Evolutionary conservation across 2,797 vertebrate genomes (phyloP).

Genomic region (Acrocephalus scirpaceus): DNA sequence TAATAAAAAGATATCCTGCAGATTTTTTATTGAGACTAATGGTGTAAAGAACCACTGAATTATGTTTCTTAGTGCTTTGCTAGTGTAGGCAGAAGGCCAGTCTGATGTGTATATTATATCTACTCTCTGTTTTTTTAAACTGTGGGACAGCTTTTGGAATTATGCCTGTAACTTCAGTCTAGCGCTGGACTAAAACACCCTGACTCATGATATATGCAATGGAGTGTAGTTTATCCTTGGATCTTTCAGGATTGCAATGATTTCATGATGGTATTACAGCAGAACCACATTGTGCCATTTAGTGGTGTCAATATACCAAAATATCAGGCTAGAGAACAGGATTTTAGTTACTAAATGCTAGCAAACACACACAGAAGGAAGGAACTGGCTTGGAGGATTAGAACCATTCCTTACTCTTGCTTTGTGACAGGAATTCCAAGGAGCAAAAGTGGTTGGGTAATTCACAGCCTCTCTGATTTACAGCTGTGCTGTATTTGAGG

Average conservation of each 20-base stretch:
- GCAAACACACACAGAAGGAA: not conserved
- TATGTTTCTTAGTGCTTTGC: not conserved
- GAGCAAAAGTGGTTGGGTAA: not conserved
- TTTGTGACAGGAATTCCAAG: not conserved
- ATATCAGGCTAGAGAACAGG: fast-evolving
- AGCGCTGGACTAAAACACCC: not conserved
- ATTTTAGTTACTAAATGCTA: not conserved
- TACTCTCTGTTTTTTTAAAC: not conserved
- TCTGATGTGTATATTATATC: not conserved
- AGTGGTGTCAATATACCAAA: not conserved
- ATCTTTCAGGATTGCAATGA: not conserved
- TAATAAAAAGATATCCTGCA: slow-evolving; percentile 18
- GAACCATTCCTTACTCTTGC: fast-evolving
- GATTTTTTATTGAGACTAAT: not conserved
- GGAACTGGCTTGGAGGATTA: not conserved
- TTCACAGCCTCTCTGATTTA: not conserved
- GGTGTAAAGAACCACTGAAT: not conserved
- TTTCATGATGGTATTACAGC: not conserved
- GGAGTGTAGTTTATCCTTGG: not conserved
- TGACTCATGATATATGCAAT: not conserved
- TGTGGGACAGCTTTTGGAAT: not conserved
- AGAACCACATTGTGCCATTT: not conserved
- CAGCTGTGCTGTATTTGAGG: not conserved
- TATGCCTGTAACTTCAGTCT: not conserved
- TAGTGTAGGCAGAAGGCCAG: not conserved